Percentiles rank a stretch among this genome's conserved stretches.
Conservation (phyloP, 2,797 vertebrate species). For the Harpagifer antarcticus region DNA sequence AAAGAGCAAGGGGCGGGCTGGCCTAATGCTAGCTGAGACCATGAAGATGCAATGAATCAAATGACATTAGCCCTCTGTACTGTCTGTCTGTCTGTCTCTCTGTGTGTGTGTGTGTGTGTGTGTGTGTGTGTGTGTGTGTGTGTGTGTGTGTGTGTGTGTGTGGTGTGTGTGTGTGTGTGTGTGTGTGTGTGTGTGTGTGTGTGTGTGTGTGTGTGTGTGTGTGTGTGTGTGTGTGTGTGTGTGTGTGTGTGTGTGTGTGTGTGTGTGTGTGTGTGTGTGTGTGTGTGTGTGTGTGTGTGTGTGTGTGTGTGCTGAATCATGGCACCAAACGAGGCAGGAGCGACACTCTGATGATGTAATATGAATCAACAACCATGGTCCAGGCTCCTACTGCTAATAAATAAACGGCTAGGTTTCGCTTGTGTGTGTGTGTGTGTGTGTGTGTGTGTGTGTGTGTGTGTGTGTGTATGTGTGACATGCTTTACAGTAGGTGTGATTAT, state of each 20-base stretch:
- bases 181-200: constrained; percentile 3
- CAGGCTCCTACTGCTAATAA: constrained; percentile 47
- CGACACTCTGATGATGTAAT: constrained; percentile 55
- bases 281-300: not conserved
- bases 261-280: constrained; percentile 14
- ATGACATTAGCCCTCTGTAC: constrained; percentile 37
- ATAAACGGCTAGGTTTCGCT: constrained; percentile 20
- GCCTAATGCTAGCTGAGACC: constrained; percentile 21
- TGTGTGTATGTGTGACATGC: not conserved
- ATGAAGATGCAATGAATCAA: constrained; percentile 40
- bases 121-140: no score
- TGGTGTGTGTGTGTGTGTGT: no score
- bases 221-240: constrained; percentile 12
- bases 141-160: no score
- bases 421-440: no score
- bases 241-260: not conserved
- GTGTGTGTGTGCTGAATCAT: constrained; percentile 45
- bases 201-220: constrained; percentile 3
- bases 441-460: not conserved
- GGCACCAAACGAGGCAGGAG: constrained; percentile 24
- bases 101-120: no score
- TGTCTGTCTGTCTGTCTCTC: no score
- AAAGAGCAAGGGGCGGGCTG: not conserved
- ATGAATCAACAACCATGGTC: constrained; percentile 64
- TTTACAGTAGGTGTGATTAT: constrained; percentile 44